Base-by-base conservation (phyloP, 2,888 invertebrate genomes). In the Drosophila melanosoma region DNA sequence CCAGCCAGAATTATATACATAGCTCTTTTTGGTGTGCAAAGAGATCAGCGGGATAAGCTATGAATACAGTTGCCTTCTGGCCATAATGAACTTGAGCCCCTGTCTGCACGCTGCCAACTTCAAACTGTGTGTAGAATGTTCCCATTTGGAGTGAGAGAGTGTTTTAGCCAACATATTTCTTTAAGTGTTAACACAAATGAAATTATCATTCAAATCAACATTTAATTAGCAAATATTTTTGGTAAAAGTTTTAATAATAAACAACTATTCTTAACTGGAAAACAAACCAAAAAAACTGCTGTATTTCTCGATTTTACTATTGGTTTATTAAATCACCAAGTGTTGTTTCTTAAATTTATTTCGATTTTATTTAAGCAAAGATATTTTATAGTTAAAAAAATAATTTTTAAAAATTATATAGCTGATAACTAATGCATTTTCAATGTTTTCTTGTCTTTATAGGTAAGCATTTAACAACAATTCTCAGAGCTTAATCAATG, bases 391-490 rank as follows among this genome's bases (percentile, higher is more conserved):
- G 29, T 29, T 6, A 3, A 11, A 5, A 23, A 45, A 20, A 12
- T 4, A 17, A 2, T 26, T 51, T 15, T 20, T 32, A 29, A 4
- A 20, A 20, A 20, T 12, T 11, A 12, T 42, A 7, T n/a, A 20
- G 3, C 12, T 12, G 12, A 42, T 32, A 10, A 35, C 32, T 81
- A 53, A 81, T n/a, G 15, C n/a, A 29, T 53, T 7, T 52, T 17
- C 3, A 42, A 12, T 40, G 26, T 36, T 35, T 49, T 51, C 20
- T 26, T 83, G 20, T 70, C 36, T 8, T 85, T 85, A 1, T 70
- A 85, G 85, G 90, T 85, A 85, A 85, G 90, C 85, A 72, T 48
- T 10, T 23, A 59, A 35, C 35, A 35, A 38, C 26, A 51, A 49
- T 40, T 1, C 10, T 1, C 6, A 12, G 4, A 1, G 4, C 12